Conservation (phyloP, 53 echinoderm and acorn worm species). For the Henricia sp. region DNA sequence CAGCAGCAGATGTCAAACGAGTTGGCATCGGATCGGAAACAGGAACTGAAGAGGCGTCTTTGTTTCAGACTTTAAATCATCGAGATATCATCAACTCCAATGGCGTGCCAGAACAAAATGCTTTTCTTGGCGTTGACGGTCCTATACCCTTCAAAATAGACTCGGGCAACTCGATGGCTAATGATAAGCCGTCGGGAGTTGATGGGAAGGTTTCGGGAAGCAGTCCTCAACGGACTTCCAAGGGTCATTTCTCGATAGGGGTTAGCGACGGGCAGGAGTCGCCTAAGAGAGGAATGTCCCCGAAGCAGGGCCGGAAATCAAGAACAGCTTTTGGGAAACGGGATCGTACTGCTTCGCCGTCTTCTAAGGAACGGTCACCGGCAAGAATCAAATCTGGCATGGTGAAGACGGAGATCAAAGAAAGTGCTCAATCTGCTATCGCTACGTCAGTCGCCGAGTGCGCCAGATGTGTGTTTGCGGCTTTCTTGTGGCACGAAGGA, state of each 20-base stretch:
- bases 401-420: constrained; percentile 77
- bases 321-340: constrained; percentile 74
- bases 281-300: constrained; percentile 90
- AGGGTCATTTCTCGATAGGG: constrained; percentile 90
- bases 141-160: constrained; percentile 17
- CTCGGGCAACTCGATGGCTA: not conserved
- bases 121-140: constrained; percentile 9
- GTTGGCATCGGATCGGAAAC: constrained; percentile 18
- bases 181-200: constrained; percentile 16
- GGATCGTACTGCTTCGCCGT: constrained; percentile 89
- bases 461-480: constrained; percentile 85
- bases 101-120: constrained; percentile 16
- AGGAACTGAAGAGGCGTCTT: constrained; percentile 18
- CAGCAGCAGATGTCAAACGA: constrained; percentile 17
- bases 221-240: constrained; percentile 77
- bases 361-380: constrained; percentile 88
- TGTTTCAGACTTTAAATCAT: constrained; percentile 23
- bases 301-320: constrained; percentile 82
- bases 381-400: constrained; percentile 68
- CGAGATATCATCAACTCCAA: constrained; percentile 39
- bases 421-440: constrained; percentile 79
- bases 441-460: constrained; percentile 96
- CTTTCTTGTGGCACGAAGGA: constrained; percentile 95
- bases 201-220: constrained; percentile 24
- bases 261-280: constrained; percentile 78